These are phyloP conservation scores for Oryctes rhinoceros DNA, from an alignment of 1,140 invertebrate genomes.

Conservation along the genomic window DNA sequence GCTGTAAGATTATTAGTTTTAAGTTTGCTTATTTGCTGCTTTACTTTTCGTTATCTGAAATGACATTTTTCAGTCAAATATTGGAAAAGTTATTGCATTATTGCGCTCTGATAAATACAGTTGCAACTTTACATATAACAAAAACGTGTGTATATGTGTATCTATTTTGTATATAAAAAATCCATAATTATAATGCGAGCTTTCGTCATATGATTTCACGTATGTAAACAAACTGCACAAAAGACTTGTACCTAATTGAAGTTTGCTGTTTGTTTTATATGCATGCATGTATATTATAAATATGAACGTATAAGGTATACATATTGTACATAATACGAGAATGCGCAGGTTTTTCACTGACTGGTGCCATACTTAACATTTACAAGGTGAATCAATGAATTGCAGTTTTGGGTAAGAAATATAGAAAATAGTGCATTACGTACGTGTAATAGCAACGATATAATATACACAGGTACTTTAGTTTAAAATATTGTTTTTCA, in stretches of 20 bases:
- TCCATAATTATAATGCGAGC: slow-evolving; percentile 47
- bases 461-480: slow-evolving; percentile 27
- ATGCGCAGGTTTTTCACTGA: slow-evolving; percentile 48
- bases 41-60: neutral
- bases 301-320: slow-evolving; percentile 41
- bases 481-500: slow-evolving; percentile 12
- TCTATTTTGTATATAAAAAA: slow-evolving; percentile 48
- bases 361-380: slow-evolving; percentile 52
- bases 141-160: slow-evolving; percentile 38
- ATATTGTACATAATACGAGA: slow-evolving; percentile 50
- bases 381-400: slow-evolving; percentile 44
- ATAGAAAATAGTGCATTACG: slow-evolving; percentile 20
- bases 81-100: neutral
- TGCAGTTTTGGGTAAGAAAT: slow-evolving; percentile 24
- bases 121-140: slow-evolving; percentile 24
- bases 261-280: slow-evolving; percentile 24
- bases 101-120: slow-evolving; percentile 10
- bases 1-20: neutral
- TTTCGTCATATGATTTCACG: slow-evolving; percentile 50
- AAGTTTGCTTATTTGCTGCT: neutral
- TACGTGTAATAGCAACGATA: slow-evolving; percentile 10
- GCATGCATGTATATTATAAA: slow-evolving; percentile 40
- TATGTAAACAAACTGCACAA: slow-evolving; percentile 15
- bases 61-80: neutral
- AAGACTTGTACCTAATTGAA: neutral